phyloP scores from a whole-genome alignment of 2,113 vertebrate genomes.

The Nipponia nippon region DNA sequence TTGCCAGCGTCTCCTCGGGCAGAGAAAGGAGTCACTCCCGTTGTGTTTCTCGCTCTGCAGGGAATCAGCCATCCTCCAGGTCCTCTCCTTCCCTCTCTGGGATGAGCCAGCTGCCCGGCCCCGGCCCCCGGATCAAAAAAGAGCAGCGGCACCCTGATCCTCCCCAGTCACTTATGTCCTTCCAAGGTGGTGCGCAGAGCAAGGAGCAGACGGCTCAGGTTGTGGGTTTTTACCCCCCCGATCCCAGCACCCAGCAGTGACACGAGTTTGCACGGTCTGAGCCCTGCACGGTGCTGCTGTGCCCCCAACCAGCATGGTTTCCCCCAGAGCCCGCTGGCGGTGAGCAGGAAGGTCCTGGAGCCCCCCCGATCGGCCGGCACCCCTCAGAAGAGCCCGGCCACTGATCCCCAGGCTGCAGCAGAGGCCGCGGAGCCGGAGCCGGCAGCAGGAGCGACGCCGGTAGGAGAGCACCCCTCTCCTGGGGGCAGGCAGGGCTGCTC shows the following conservation, averaged over 20 bases:
- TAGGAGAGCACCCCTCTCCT: not conserved
- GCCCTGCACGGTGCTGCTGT: accelerated
- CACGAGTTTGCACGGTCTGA: accelerated
- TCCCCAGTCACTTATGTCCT: accelerated
- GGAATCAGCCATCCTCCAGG: accelerated
- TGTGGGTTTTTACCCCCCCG: not conserved
- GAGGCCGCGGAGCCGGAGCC: not conserved
- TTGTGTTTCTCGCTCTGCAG: not conserved
- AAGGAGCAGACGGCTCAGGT: not conserved
- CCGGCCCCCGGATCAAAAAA: not conserved
- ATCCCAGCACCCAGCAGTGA: not conserved
- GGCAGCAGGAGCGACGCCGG: not conserved
- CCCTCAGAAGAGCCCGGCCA: accelerated
- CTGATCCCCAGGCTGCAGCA: not conserved
- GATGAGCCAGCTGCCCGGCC: accelerated
- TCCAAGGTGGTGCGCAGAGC: accelerated
- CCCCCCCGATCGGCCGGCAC: accelerated
- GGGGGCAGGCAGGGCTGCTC: not conserved
- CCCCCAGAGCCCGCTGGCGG: accelerated
- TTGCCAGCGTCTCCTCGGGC: accelerated
- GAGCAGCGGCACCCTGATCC: accelerated
- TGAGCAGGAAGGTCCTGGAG: accelerated
- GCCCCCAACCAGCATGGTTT: not conserved
- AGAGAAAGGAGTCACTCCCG: accelerated
- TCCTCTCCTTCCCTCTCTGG: accelerated